Evolutionary conservation across 2,797 vertebrate species (phyloP), one percentile per base, ranked within the genome.

Genomic region (Capromys pilorides): DNA sequence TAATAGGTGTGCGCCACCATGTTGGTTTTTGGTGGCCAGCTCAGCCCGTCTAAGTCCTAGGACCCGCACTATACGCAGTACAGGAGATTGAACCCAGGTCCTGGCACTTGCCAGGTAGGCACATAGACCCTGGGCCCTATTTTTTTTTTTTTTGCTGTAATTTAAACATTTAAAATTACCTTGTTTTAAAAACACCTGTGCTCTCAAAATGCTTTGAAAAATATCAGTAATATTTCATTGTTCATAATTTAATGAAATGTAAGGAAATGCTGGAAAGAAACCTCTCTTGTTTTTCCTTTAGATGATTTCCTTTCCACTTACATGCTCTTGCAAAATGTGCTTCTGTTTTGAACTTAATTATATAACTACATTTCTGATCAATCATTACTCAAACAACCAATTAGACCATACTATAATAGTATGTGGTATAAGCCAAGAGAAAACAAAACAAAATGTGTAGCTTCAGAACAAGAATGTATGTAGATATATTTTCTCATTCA

Each of bases 191-290:
- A 96, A 83, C 33, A 0, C 31, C 3, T 86, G n/a, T 75, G 26
- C 36, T 90, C 85, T 67, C 82, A n/a, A 90, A 86, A 82, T 67
- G 31, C 86, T 92, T 94, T 86, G n/a, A 57, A 93, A 94, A 71
- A 83, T 31, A 36, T 86, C 93, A 51, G 26, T 88, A 64, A 24
- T 94, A 90, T 94, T 33, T 18, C 64, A 66, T 88, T 96, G 19
- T 91, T 90, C 62, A 92, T 94, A 94, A 86, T 91, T 57, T 67
- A 51, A 90, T 90, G 26, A 83, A 95, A 92, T 88, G 21, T 14
- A 92, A 88, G 5, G 6, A 90, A 93, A 83, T 83, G 16, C 33
- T 39, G 75, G 77, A 96, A 94, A 88, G 6, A 73, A 94, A 51
- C 81, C 4, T 89, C 1, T 77, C 22, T 86, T 57, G 33, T 64